These are phyloP conservation scores for Adelphocoris suturalis DNA, from an alignment of 2,888 invertebrate species.

Conservation along the genomic window DNA sequence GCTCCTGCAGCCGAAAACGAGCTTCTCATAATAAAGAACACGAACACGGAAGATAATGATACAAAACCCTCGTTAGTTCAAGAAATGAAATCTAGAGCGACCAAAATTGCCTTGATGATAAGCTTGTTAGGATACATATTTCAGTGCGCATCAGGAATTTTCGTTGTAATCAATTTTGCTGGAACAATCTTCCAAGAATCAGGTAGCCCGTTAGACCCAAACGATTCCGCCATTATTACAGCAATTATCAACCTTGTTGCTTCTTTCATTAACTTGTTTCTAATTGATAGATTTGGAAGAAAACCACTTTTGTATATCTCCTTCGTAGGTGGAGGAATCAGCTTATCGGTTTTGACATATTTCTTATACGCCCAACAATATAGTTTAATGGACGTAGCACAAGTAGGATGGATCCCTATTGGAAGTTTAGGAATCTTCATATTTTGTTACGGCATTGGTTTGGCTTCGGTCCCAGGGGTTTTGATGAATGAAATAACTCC, in stretches of 20 bases:
- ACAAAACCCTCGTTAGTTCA: not conserved
- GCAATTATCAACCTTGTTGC: not conserved
- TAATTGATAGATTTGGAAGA: conserved; percentile 51
- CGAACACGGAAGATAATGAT: not conserved
- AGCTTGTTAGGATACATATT: not conserved
- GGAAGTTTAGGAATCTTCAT: conserved; percentile 36
- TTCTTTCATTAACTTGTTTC: conserved; percentile 1
- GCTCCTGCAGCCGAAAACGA: not conserved
- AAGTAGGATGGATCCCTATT: conserved; percentile 47
- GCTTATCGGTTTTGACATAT: not conserved
- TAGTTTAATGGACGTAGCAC: not conserved
- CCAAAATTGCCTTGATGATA: conserved; percentile 15
- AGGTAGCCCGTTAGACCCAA: conserved; percentile 39
- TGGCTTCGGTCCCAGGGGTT: conserved; percentile 19
- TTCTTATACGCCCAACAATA: not conserved
- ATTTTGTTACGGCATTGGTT: conserved; percentile 51
- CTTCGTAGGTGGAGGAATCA: conserved; percentile 7
- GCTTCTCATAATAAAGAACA: conserved; percentile 4
- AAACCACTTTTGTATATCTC: conserved; percentile 39
- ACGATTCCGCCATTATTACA: conserved; percentile 39
- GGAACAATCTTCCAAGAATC: conserved; percentile 45
- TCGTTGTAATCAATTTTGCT: not conserved
- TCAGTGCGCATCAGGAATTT: conserved; percentile 47
- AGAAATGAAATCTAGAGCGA: not conserved
- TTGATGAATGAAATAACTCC: conserved; percentile 49